Conservation (phyloP, 2,797 vertebrate genomes). For the Salmo trutta region DNA sequence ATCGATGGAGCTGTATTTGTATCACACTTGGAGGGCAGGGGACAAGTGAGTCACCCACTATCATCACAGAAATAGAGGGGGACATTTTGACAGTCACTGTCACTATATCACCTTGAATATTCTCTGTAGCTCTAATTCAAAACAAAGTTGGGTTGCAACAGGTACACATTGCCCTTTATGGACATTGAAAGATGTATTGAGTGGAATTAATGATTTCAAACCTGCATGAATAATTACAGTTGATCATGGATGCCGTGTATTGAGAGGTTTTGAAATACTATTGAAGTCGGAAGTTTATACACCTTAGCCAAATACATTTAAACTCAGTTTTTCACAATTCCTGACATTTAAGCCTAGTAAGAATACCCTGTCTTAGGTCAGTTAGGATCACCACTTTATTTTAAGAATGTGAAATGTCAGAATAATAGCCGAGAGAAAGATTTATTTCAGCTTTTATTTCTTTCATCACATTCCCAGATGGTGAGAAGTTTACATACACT, state of each 20-base stretch:
- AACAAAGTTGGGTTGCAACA: background rate
- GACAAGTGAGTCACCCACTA: background rate
- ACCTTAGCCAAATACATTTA: too few relatives aligned
- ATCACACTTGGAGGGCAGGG: background rate
- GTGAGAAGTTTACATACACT: too few relatives aligned
- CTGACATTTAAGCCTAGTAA: too few relatives aligned
- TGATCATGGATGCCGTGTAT: background rate
- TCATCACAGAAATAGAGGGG: background rate
- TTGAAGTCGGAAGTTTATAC: too few relatives aligned
- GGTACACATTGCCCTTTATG: background rate
- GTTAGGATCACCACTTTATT: too few relatives aligned
- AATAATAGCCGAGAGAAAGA: too few relatives aligned
- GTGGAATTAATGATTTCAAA: background rate
- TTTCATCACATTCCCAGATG: too few relatives aligned
- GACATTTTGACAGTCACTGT: conserved; percentile 6
- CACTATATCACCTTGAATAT: background rate
- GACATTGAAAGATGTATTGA: background rate
- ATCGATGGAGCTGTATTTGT: background rate
- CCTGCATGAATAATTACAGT: too few relatives aligned
- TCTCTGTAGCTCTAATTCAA: background rate
- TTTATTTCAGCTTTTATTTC: too few relatives aligned
- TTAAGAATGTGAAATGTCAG: too few relatives aligned
- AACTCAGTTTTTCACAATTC: too few relatives aligned
- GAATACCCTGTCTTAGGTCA: too few relatives aligned
- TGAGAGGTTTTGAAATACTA: background rate